Evolutionary conservation across 1,140 invertebrate species (phyloP).

Genomic region (Aphelenchoides fujianensis): DNA sequence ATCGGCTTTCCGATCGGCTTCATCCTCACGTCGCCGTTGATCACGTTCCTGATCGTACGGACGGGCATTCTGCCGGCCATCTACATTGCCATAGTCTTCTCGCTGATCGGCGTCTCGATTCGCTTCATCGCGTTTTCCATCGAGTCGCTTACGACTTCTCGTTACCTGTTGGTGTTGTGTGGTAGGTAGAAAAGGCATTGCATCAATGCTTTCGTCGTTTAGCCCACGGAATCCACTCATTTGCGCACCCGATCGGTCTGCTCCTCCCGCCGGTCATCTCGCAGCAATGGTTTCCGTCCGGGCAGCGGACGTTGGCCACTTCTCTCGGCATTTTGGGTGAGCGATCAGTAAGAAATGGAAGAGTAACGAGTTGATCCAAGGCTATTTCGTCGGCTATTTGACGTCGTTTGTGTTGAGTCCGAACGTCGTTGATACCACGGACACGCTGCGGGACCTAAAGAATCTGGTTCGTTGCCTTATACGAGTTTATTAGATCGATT

Average conservation of each 20-base stretch:
- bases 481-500: too few relatives aligned
- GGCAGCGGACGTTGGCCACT: constrained; percentile 18
- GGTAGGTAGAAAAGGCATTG: background rate
- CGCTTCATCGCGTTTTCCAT: background rate
- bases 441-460: background rate
- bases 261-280: constrained; percentile 4
- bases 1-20: background rate
- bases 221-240: background rate
- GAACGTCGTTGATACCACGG: background rate
- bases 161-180: background rate
- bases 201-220: background rate
- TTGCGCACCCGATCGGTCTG: constrained; percentile 13
- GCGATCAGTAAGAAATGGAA: too few relatives aligned
- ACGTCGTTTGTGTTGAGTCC: background rate
- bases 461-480: constrained; percentile 5
- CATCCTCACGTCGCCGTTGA: background rate
- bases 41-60: constrained; percentile 2
- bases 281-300: constrained; percentile 7
- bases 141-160: background rate
- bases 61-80: background rate
- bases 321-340: too few relatives aligned
- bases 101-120: constrained; percentile 7
- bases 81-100: constrained; percentile 6
- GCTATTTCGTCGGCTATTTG: constrained; percentile 12
- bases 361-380: too few relatives aligned